Evolutionary conservation across 2,888 invertebrate species (phyloP), one percentile per base, ranked within the genome.

Genomic region (Ichneumoninae sp.): DNA sequence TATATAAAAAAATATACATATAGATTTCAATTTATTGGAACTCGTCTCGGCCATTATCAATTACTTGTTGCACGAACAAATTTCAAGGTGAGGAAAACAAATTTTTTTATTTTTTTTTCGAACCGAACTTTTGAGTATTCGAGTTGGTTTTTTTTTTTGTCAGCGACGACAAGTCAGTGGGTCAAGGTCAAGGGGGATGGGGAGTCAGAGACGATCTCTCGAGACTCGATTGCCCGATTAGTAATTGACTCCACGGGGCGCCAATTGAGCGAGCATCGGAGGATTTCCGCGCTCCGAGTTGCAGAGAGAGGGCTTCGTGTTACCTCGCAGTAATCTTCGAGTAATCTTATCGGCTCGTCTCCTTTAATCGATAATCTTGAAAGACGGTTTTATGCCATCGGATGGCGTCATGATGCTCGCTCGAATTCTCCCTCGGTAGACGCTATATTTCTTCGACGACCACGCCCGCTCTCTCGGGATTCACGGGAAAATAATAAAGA

Each of bases 311-410:
- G 16, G 74, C 44, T 75, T 75, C 75, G 65, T 57, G 65, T 66
- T 63, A 26, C 65, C 65, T 52, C 47, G 78, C 54, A 63, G 65
- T 79, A 65, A 79, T 77, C 78, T 63, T 63, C 52, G 65, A 47
- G 3, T 75, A 83, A 79, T 83, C 79, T 83, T 83, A 83, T 83
- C 83, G 79, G 63, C 54, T 70, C 70, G 63, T 47, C 70, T 75
- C 70, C 69, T 79, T 83, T 57, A 69, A 75, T 79, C 79, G 83
- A 83, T 83, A 83, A 83, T 71, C 75, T 57, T 75, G 75, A 75
- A 40, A 60, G 6, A 44, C 40, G 71, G 19, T 0, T 33, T 8
- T 70, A 22, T 52, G 68, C 63, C 63, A 54, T n/a, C n/a, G 26
- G 16, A 36, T 8, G 19, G 30, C 70, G 50, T 50, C 47, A 36